Percentiles rank a stretch among this genome's conserved stretches.
Evolutionary conservation across 1,140 invertebrate species (phyloP).

Genomic region (Pentalonia nigronervosa): DNA sequence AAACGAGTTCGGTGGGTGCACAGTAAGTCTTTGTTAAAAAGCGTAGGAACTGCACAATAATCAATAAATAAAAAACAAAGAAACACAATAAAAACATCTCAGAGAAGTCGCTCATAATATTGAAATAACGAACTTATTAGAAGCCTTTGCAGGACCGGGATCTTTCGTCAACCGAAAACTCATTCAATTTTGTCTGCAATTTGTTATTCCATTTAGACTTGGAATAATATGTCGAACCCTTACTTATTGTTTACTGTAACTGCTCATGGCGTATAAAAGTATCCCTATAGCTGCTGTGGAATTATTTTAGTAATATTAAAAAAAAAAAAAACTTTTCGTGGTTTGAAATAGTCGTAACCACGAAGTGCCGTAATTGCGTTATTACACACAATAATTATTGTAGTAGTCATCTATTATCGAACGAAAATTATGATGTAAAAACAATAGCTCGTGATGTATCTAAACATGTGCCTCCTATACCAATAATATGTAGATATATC

Average conservation of each 20-base stretch:
- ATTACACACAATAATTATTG: neutral
- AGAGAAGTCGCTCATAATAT: neutral
- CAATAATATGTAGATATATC: neutral
- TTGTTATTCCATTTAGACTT: neutral
- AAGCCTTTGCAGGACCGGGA: neutral
- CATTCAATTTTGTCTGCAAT: neutral
- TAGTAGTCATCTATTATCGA: neutral
- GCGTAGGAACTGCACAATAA: neutral
- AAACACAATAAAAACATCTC: neutral
- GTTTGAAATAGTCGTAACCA: neutral
- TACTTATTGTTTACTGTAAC: neutral
- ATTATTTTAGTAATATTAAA: neutral
- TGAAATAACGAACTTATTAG: neutral
- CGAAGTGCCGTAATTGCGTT: neutral
- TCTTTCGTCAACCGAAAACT: neutral
- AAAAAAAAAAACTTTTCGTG: neutral
- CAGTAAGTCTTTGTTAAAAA: neutral
- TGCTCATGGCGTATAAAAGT: neutral
- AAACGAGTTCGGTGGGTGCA: neutral
- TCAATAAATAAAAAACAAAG: conserved; percentile 5
- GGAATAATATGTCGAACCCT: neutral
- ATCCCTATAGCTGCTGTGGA: neutral
- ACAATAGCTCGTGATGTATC: too few relatives aligned
- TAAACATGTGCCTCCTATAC: too few relatives aligned
- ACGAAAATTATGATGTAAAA: too few relatives aligned